phyloP scores from a whole-genome alignment of 2,113 vertebrate genomes.

The Poecile atricapillus region DNA sequence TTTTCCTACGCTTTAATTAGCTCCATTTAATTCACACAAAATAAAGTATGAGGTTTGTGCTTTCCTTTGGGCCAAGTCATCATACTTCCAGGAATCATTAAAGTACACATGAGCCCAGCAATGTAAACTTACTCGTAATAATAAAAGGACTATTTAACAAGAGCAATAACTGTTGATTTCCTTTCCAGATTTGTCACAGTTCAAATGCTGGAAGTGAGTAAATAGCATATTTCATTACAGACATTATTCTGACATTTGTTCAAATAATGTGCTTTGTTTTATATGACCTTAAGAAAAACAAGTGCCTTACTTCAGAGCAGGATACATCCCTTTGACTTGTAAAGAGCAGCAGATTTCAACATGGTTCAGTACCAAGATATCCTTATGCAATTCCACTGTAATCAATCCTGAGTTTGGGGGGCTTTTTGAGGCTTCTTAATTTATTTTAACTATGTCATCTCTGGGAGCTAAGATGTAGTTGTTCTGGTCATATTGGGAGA shows the following conservation, averaged over 20 bases:
- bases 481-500: neutral
- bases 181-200: slow-evolving; percentile 51
- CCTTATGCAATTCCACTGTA: neutral
- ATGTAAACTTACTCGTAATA: slow-evolving; percentile 45
- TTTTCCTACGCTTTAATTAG: slow-evolving; percentile 43
- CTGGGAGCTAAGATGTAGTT: neutral
- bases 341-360: neutral
- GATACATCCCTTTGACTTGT: neutral
- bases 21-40: slow-evolving; percentile 44
- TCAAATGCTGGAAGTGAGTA: slow-evolving; percentile 31
- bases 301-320: slow-evolving; percentile 5
- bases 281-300: slow-evolving; percentile 46
- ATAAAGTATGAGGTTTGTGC: slow-evolving; percentile 14
- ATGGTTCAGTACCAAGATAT: neutral
- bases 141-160: slow-evolving; percentile 54
- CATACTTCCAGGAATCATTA: slow-evolving; percentile 43
- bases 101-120: slow-evolving; percentile 33
- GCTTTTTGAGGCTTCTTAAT: neutral
- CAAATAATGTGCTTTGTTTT: slow-evolving; percentile 45
- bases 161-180: slow-evolving; percentile 35
- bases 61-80: slow-evolving; percentile 57
- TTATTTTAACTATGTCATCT: neutral
- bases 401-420: neutral
- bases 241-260: slow-evolving; percentile 58
- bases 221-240: slow-evolving; percentile 45